Percentiles rank a stretch among this genome's conserved stretches.
Conservation (phyloP, 2,888 invertebrate species). For the Scaptomyza reducta region DNA sequence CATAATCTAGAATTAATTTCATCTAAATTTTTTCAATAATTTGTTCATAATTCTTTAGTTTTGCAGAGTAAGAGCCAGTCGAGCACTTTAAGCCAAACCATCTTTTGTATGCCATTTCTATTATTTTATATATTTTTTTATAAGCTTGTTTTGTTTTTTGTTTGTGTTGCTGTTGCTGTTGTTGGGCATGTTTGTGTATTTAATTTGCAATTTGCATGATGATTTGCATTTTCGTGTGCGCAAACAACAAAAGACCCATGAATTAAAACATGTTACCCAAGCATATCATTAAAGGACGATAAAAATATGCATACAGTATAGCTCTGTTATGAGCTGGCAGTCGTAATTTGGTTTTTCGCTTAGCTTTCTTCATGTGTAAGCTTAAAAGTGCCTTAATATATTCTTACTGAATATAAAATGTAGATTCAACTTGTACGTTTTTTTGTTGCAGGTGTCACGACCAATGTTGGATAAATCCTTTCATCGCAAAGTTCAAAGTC, state of each 20-base stretch:
- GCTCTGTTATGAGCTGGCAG: not conserved
- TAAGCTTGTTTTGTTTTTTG: slow-evolving; percentile 5
- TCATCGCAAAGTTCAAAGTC: slow-evolving; percentile 94
- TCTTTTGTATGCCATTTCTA: slow-evolving; percentile 6
- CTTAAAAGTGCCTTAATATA: not conserved
- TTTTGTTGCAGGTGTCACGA: slow-evolving; percentile 87
- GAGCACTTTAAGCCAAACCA: not conserved
- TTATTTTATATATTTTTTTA: slow-evolving; percentile 15
- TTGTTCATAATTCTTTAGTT: not conserved
- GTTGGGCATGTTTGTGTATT: slow-evolving; percentile 37
- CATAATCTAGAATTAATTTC: not conserved
- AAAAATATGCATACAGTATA: not conserved
- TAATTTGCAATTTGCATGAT: slow-evolving; percentile 67
- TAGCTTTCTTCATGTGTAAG: not conserved
- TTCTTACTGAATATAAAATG: too few relatives aligned
- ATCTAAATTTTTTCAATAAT: not conserved
- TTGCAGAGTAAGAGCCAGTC: not conserved
- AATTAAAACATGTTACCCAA: slow-evolving; percentile 26
- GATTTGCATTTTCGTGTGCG: slow-evolving; percentile 58
- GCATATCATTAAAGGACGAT: slow-evolving; percentile 22
- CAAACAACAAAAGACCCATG: slow-evolving; percentile 3
- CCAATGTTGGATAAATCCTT: slow-evolving; percentile 94
- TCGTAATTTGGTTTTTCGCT: not conserved
- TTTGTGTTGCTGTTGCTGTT: slow-evolving; percentile 13
- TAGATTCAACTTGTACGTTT: too few relatives aligned